phyloP scores from a whole-genome alignment of 1,140 invertebrate species.

The Trichonephila inaurata region DNA sequence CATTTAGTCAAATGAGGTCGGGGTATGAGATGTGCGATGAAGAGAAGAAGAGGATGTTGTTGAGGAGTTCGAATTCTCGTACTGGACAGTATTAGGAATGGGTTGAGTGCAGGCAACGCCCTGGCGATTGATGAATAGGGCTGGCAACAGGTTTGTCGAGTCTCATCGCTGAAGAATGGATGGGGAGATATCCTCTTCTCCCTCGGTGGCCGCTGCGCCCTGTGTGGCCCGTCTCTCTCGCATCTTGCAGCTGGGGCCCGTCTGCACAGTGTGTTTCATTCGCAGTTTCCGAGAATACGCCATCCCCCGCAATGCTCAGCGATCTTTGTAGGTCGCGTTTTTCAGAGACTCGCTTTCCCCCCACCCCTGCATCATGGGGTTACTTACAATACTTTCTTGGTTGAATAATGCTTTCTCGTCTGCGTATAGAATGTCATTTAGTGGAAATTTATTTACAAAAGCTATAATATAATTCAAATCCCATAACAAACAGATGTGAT shows the following conservation, averaged over 20 bases:
- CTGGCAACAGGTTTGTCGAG: conserved; percentile 75
- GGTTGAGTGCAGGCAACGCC: conserved; percentile 67
- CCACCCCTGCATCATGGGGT: too few relatives aligned
- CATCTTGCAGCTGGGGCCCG: neutral
- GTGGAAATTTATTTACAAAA: too few relatives aligned
- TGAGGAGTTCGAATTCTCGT: neutral
- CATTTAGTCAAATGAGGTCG: conserved; percentile 12
- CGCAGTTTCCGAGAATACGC: conserved; percentile 1
- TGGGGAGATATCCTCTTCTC: conserved; percentile 41
- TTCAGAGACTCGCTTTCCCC: too few relatives aligned
- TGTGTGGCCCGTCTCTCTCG: conserved; percentile 64
- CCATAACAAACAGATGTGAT: too few relatives aligned
- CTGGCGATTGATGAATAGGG: conserved; percentile 73
- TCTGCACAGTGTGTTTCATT: neutral
- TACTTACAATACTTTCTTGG: too few relatives aligned
- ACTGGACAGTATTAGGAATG: conserved; percentile 51
- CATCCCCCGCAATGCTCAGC: neutral
- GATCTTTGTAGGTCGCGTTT: neutral
- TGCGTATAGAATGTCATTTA: too few relatives aligned
- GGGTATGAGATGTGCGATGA: neutral
- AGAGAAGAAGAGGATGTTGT: neutral
- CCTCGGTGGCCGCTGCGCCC: conserved; percentile 69
- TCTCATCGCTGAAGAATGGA: conserved; percentile 34
- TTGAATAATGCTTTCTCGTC: too few relatives aligned
- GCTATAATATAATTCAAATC: too few relatives aligned